Evolutionary conservation across 2,888 invertebrate species (phyloP).

Genomic region (Lamellibrachia columna): DNA sequence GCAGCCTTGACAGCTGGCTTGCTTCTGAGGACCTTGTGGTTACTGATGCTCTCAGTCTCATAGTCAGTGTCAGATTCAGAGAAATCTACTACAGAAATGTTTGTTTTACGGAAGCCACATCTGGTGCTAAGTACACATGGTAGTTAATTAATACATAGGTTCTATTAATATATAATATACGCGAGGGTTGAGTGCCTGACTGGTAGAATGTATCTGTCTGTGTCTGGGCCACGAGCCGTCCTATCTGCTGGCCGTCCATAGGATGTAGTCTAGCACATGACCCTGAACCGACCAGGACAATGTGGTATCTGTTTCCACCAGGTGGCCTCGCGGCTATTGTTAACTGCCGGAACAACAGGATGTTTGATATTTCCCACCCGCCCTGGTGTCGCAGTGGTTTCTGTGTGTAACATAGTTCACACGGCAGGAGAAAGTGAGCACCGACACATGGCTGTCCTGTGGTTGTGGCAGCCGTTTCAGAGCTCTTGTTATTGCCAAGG

Average conservation of each 20-base stretch:
- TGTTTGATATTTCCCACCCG: neutral
- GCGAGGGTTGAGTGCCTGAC: neutral
- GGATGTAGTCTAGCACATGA: neutral
- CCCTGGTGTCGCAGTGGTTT: neutral
- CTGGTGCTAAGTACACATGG: no score
- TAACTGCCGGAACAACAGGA: neutral
- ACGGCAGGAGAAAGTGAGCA: neutral
- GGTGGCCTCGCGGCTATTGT: neutral
- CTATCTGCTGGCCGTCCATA: neutral
- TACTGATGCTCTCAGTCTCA: neutral
- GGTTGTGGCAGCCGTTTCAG: neutral
- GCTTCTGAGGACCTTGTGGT: neutral
- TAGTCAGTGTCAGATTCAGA: neutral
- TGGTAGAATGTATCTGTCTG: no score
- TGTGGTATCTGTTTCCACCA: constrained; percentile 16
- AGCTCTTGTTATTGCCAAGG: neutral
- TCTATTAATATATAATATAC: neutral
- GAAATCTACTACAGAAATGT: neutral
- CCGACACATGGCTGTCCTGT: neutral
- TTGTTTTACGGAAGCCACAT: no score
- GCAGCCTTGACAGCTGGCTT: neutral
- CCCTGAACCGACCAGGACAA: neutral
- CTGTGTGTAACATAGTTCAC: neutral
- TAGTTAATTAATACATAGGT: neutral
- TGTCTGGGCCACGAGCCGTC: no score